Percentiles rank a stretch among this genome's conserved stretches.
Conservation (phyloP, 2,888 invertebrate genomes). For the Synanthedon myopaeformis region DNA sequence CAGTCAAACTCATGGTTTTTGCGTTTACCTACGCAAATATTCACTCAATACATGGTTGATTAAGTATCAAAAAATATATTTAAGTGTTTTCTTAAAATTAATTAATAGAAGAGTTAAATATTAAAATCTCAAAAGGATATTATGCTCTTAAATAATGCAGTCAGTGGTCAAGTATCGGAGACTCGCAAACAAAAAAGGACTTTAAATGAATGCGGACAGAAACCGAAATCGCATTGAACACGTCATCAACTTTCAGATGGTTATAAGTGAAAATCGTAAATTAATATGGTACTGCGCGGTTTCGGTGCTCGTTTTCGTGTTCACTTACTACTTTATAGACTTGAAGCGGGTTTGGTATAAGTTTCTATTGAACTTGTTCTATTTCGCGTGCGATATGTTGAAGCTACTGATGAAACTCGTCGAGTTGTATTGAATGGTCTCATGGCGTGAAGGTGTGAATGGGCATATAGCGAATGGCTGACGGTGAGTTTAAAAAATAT, state of each 20-base stretch:
- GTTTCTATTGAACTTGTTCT: conserved; percentile 46
- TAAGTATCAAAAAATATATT: too few species aligned
- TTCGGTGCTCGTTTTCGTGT: conserved; percentile 26
- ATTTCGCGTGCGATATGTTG: conserved; percentile 50
- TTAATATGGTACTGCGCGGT: conserved; percentile 36
- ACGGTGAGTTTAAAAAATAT: background rate
- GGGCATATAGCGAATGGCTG: conserved; percentile 1
- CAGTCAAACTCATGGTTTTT: too few species aligned
- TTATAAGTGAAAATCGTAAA: conserved; percentile 43
- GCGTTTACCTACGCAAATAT: too few species aligned
- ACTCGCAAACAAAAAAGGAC: conserved; percentile 1
- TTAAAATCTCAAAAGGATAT: too few species aligned
- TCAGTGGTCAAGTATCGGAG: background rate
- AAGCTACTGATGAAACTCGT: conserved; percentile 56
- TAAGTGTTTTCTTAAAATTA: too few species aligned
- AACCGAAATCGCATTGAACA: conserved; percentile 1
- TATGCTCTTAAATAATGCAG: too few species aligned
- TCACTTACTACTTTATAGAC: conserved; percentile 42
- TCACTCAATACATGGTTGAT: too few species aligned
- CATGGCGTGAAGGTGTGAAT: conserved; percentile 21
- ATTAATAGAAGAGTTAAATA: too few species aligned
- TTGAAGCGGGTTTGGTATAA: conserved; percentile 53
- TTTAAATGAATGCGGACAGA: conserved; percentile 3
- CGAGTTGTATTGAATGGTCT: conserved; percentile 37
- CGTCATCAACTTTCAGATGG: conserved; percentile 43